Conservation (phyloP, 2,797 vertebrate genomes). For the Malacoraja senta region DNA sequence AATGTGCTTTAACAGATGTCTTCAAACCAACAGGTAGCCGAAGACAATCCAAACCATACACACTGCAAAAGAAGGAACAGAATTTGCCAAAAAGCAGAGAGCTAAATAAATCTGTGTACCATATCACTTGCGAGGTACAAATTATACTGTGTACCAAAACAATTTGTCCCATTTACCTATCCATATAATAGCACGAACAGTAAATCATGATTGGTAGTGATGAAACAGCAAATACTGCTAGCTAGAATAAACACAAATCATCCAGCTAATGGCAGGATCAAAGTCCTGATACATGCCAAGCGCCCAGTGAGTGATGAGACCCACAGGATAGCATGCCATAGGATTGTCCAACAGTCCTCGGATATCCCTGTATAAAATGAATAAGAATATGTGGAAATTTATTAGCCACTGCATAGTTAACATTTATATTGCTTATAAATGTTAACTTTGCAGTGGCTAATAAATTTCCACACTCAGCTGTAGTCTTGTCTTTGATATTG, state of each 20-base stretch:
- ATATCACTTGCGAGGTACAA: neutral
- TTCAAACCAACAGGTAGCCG: neutral
- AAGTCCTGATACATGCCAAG: neutral
- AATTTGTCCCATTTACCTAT: neutral
- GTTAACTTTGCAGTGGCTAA: no score
- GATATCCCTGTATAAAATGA: neutral
- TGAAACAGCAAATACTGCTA: neutral
- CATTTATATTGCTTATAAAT: neutral
- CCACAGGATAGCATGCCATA: no score
- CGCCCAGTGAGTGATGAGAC: neutral
- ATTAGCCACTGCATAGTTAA: neutral
- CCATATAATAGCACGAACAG: neutral
- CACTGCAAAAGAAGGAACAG: neutral
- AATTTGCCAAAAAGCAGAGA: no score
- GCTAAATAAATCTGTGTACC: neutral
- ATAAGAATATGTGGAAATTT: neutral
- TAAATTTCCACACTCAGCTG: neutral
- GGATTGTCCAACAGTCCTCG: neutral
- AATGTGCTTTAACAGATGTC: neutral
- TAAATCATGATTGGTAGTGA: neutral
- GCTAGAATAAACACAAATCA: neutral
- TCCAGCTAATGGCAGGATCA: neutral
- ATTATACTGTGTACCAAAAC: neutral
- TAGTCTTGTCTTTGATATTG: neutral
- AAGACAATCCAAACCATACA: neutral